A percentile compares a stretch with the other conserved stretches of the same genome.
These are phyloP conservation scores for Julus scanicus DNA, from an alignment of 2,888 invertebrate species.

Conservation along the genomic window DNA sequence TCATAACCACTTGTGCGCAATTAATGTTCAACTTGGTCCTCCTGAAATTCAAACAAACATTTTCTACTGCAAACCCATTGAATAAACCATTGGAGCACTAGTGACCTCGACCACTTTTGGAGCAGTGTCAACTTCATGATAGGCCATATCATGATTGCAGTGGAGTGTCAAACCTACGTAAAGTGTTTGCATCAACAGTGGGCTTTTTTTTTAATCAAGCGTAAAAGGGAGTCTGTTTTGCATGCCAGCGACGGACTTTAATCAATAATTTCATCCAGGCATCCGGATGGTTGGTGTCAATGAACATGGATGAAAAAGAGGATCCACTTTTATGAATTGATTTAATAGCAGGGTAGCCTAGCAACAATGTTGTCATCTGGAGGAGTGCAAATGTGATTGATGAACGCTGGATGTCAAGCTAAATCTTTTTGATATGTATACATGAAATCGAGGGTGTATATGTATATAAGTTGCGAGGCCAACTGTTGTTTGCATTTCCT, in stretches of 20 bases:
- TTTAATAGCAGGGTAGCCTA: constrained; percentile 19
- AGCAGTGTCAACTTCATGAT: too few relatives aligned
- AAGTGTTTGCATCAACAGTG: neutral
- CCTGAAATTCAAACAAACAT: too few relatives aligned
- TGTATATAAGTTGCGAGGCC: neutral
- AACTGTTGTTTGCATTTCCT: constrained; percentile 14
- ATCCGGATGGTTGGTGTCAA: neutral
- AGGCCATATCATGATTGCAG: neutral
- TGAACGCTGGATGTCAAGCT: neutral
- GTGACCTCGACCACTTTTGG: too few relatives aligned
- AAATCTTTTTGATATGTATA: neutral
- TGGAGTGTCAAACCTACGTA: neutral
- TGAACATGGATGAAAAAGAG: neutral
- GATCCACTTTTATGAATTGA: constrained; percentile 19
- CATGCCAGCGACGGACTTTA: neutral
- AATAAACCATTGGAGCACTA: too few relatives aligned
- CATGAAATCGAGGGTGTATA: neutral
- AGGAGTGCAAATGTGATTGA: constrained; percentile 11
- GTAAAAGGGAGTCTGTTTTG: neutral
- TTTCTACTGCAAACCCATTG: too few relatives aligned
- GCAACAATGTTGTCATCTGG: constrained; percentile 11
- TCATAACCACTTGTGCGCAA: too few relatives aligned
- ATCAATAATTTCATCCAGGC: neutral
- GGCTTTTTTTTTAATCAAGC: neutral
- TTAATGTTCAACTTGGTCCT: too few relatives aligned